These are phyloP conservation scores for Drosophila willistoni DNA, from an alignment of 1,140 invertebrate genomes.

Conservation along the genomic window DNA sequence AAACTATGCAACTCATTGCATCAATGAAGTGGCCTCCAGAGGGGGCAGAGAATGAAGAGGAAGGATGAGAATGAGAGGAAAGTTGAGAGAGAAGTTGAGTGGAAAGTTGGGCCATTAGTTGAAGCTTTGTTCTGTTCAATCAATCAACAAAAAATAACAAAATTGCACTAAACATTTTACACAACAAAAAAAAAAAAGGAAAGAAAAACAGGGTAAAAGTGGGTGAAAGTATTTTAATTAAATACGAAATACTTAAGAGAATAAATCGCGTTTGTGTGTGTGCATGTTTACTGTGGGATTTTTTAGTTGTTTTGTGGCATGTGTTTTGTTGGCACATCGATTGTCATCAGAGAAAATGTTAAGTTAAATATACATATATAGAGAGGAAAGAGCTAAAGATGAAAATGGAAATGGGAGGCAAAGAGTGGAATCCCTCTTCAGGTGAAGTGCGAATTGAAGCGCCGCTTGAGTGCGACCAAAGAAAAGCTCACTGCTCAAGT, in stretches of 20 bases:
- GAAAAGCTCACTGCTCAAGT: conserved; percentile 60
- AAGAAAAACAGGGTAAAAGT: conserved; percentile 19
- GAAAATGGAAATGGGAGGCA: neutral
- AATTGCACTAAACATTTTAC: conserved; percentile 32
- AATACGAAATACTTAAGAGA: conserved; percentile 45
- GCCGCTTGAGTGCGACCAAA: conserved; percentile 57
- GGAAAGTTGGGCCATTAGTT: conserved; percentile 44
- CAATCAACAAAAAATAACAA: conserved; percentile 33
- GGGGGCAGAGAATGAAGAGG: neutral
- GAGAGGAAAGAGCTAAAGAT: neutral
- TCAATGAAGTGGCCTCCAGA: conserved; percentile 11
- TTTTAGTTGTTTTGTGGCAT: neutral
- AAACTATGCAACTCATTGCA: conserved; percentile 48
- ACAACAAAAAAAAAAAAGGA: neutral
- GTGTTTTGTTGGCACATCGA: conserved; percentile 33
- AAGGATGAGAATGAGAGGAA: neutral
- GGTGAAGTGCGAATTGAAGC: conserved; percentile 73
- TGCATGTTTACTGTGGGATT: neutral
- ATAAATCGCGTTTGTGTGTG: neutral
- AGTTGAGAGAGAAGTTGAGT: neutral
- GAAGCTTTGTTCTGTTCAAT: conserved; percentile 25
- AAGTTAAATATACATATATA: neutral
- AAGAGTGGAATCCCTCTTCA: conserved; percentile 44
- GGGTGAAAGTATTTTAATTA: conserved; percentile 65
- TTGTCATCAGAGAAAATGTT: conserved; percentile 42